Conservation (phyloP, 2,888 invertebrate genomes). For the Drosophila basisetae region DNA sequence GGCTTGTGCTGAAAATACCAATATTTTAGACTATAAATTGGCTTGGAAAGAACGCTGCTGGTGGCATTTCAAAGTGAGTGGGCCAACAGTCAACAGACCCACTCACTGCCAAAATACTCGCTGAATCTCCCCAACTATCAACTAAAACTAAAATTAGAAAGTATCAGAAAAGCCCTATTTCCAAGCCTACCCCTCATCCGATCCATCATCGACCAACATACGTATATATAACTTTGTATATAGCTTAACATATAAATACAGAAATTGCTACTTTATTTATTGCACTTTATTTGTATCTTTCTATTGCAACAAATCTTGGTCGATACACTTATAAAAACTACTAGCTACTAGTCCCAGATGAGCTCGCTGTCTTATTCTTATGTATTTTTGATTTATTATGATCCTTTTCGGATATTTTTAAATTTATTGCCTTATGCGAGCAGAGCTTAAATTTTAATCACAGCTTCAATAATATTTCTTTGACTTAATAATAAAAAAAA, state of each 20-base stretch:
- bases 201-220: not conserved
- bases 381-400: no score
- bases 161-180: not conserved
- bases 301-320: not conserved
- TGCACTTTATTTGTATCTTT: not conserved
- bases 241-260: not conserved
- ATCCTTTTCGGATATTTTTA: not conserved
- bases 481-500: no score
- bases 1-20: conserved; percentile 28
- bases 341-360: not conserved
- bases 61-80: not conserved
- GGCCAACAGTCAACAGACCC: not conserved
- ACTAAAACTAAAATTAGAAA: not conserved
- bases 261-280: not conserved
- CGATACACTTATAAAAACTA: not conserved
- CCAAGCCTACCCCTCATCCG: not conserved
- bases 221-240: not conserved
- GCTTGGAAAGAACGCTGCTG: not conserved
- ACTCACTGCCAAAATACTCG: not conserved
- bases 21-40: conserved; percentile 18
- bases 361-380: not conserved
- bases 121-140: not conserved
- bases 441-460: not conserved
- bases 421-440: not conserved
- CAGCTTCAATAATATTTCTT: no score